A percentile compares a stretch with the other conserved stretches of the same genome.
Evolutionary conservation across 2,888 invertebrate genomes (phyloP).

Genomic region (Drosophila hawaiiensis): DNA sequence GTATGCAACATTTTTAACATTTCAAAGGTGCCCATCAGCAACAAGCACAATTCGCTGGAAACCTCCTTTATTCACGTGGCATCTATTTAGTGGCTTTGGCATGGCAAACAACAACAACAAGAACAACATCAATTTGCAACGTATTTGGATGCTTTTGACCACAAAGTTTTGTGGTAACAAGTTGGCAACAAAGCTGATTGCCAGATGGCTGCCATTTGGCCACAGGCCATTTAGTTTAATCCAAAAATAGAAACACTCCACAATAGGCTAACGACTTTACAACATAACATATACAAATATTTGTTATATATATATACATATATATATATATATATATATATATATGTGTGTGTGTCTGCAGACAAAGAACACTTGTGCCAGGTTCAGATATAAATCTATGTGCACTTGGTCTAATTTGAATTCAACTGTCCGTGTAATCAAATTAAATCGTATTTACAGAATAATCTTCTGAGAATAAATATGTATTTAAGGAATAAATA

Average conservation of each 20-base stretch:
- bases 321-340: not conserved
- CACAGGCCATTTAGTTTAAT: conserved; percentile 33
- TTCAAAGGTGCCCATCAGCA: conserved; percentile 56
- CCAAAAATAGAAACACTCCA: conserved; percentile 47
- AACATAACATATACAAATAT: not conserved
- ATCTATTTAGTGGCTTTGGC: conserved; percentile 9
- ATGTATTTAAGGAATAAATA: not conserved
- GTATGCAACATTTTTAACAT: conserved; percentile 57
- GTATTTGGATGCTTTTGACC: conserved; percentile 37
- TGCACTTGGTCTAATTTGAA: conserved; percentile 7
- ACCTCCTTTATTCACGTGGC: not conserved
- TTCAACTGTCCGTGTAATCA: conserved; percentile 7
- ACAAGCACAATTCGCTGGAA: not conserved
- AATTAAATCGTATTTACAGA: not conserved
- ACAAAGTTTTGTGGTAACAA: conserved; percentile 45
- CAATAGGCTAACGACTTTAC: not conserved
- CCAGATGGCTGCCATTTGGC: conserved; percentile 27
- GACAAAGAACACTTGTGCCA: not conserved
- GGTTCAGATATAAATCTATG: not conserved
- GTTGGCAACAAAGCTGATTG: conserved; percentile 65
- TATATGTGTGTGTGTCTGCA: not conserved
- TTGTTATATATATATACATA: not conserved
- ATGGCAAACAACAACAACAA: conserved; percentile 15
- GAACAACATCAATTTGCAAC: conserved; percentile 17
- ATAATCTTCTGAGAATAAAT: not conserved